Conservation (phyloP, 1,140 invertebrate species). For the Lasaia peninsularis region DNA sequence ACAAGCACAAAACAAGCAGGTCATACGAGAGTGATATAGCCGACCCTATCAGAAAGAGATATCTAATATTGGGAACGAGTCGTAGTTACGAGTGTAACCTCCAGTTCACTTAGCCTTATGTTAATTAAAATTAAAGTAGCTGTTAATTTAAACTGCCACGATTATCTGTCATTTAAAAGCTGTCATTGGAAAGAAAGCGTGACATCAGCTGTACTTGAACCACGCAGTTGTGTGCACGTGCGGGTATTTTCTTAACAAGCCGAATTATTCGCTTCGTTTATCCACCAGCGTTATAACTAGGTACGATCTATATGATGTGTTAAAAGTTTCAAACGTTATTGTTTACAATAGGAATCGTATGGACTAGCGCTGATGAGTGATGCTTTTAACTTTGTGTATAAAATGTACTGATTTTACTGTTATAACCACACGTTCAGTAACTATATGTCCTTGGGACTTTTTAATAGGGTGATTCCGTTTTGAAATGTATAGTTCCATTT, state of each 20-base stretch:
- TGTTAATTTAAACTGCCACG: not conserved
- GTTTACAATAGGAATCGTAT: slow-evolving; percentile 64
- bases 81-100: too few relatives aligned
- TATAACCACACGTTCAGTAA: not conserved
- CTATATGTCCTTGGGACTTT: too few relatives aligned
- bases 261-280: slow-evolving; percentile 66
- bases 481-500: too few relatives aligned
- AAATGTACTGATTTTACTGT: slow-evolving; percentile 16
- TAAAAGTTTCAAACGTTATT: slow-evolving; percentile 73
- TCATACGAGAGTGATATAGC: too few relatives aligned
- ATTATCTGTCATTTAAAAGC: not conserved
- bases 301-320: slow-evolving; percentile 59
- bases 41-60: too few relatives aligned
- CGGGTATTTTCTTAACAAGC: slow-evolving; percentile 67
- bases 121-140: too few relatives aligned
- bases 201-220: slow-evolving; percentile 42
- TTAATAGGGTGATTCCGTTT: too few relatives aligned
- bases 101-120: too few relatives aligned
- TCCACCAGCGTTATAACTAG: slow-evolving; percentile 44
- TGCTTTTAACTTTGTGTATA: slow-evolving; percentile 55
- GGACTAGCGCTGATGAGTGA: slow-evolving; percentile 52
- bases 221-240: slow-evolving; percentile 49
- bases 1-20: too few relatives aligned
- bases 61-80: too few relatives aligned
- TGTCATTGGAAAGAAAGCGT: slow-evolving; percentile 20